A percentile compares a stretch with the other conserved stretches of the same genome.
Evolutionary conservation across 1,140 invertebrate species (phyloP).

Genomic region (Artemia franciscana): DNA sequence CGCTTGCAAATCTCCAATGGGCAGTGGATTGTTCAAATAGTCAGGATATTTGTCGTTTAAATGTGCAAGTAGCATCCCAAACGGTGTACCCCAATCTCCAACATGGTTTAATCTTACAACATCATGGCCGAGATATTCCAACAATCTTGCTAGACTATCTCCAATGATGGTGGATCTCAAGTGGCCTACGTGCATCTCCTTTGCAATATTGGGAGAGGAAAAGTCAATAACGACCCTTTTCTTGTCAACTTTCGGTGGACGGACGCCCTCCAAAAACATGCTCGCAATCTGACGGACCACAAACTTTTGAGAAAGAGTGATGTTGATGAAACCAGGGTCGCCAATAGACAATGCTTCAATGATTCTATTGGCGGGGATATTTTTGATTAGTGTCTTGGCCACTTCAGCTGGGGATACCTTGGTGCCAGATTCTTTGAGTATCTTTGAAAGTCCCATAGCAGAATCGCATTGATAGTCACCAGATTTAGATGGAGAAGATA

Average conservation of each 20-base stretch:
- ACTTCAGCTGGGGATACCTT: conserved; percentile 48
- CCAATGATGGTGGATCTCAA: conserved; percentile 91
- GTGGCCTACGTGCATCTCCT: conserved; percentile 99
- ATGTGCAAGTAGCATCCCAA: conserved; percentile 97
- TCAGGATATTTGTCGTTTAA: conserved; percentile 80
- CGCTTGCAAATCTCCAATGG: conserved; percentile 75
- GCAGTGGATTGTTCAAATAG: conserved; percentile 56
- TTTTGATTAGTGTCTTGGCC: conserved; percentile 47
- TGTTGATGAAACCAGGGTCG: conserved; percentile 85
- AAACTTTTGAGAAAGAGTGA: conserved; percentile 45
- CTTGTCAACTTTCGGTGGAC: conserved; percentile 35
- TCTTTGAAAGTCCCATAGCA: conserved; percentile 61
- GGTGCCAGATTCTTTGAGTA: conserved; percentile 25
- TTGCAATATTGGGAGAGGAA: conserved; percentile 98
- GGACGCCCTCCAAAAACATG: too few relatives aligned
- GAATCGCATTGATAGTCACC: conserved; percentile 97
- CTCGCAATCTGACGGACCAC: too few relatives aligned
- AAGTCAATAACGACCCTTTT: conserved; percentile 74
- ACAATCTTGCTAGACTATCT: conserved; percentile 66
- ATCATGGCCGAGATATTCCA: conserved; percentile 83
- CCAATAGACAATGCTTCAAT: conserved; percentile 58
- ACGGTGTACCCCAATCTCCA: conserved; percentile 99
- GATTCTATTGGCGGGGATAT: conserved; percentile 34
- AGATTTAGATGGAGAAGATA: conserved; percentile 52
- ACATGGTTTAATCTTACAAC: conserved; percentile 84